Base-by-base conservation (phyloP, 2,888 invertebrate genomes). In the Sarcophaga rosellei region DNA sequence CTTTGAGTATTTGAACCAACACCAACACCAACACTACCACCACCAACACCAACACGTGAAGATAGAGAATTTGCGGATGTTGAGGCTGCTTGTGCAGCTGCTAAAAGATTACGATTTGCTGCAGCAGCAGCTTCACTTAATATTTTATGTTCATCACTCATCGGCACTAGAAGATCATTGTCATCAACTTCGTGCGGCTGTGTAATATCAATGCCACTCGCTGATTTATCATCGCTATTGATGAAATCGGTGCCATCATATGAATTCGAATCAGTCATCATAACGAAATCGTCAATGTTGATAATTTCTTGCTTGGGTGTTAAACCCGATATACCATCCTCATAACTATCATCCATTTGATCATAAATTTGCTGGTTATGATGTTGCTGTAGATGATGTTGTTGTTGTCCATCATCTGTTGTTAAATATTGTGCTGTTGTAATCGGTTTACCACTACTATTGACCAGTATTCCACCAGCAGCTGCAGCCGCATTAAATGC, bases 251-350 rank as follows among this genome's bases (percentile, higher is more conserved):
- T 91, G 65, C 90, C 92, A 88, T 93, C 93, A 88, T 92, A 93
- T 23, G 93, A 93, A 89, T 93, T 92, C 17, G 92, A 92, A 89
- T 93, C 93, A 61, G 91, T 92, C 90, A 91, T 91, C 92, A 92
- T 93, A 20, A 92, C 93, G 89, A 93, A 93, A 86, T 93, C 93
- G 89, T 93, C 93, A 15, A 93, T 93, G 85, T 93, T 93, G 11
- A 93, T 93, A 25, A 93, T 92, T 90, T 93, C 93, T 88, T 92
- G 92, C 85, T 92, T 92, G 72, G 90, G 90, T 73, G 92, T 90
- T 66, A 92, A 88, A 65, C 89, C 91, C 45, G 91, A 88, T 79
- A 89, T 88, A 62, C 86, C 87, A 86, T 90, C 89, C 63, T 89
- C 89, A 72, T 88, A 89, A 23, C 90, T 90, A 89, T 92, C 92